A percentile compares a stretch with the other conserved stretches of the same genome.
Evolutionary conservation across 2,113 vertebrate genomes (phyloP).

Genomic region (Lichenostomus cassidix): DNA sequence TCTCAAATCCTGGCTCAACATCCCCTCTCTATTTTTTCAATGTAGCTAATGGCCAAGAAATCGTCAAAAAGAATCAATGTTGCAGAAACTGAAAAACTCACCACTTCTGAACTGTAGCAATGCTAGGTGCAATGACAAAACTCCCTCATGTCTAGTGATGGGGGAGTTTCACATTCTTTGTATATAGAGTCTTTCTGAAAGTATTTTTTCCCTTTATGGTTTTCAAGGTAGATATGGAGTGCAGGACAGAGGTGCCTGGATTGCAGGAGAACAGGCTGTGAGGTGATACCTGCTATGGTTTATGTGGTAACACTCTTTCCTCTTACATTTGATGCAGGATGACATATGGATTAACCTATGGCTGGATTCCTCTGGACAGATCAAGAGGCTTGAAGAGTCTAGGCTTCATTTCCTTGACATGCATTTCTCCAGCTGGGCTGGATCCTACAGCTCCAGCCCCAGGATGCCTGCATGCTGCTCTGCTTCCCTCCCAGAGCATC

Average conservation of each 20-base stretch:
- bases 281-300: background rate
- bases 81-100: background rate
- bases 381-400: background rate
- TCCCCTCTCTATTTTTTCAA: background rate
- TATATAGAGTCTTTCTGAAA: background rate
- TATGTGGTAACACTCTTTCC: background rate
- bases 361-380: background rate
- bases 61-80: background rate
- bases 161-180: background rate
- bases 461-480: rapidly evolving
- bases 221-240: background rate
- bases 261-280: background rate
- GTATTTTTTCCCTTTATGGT: background rate
- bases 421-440: background rate
- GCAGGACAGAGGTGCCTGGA: background rate
- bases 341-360: background rate
- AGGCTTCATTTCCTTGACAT: background rate
- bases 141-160: background rate
- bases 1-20: background rate
- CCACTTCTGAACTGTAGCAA: background rate
- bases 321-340: background rate
- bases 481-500: background rate
- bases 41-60: background rate
- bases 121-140: background rate
- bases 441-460: background rate